These are phyloP conservation scores for Amblyjoppa fuscipennis DNA, from an alignment of 2,888 invertebrate species.

Conservation along the genomic window DNA sequence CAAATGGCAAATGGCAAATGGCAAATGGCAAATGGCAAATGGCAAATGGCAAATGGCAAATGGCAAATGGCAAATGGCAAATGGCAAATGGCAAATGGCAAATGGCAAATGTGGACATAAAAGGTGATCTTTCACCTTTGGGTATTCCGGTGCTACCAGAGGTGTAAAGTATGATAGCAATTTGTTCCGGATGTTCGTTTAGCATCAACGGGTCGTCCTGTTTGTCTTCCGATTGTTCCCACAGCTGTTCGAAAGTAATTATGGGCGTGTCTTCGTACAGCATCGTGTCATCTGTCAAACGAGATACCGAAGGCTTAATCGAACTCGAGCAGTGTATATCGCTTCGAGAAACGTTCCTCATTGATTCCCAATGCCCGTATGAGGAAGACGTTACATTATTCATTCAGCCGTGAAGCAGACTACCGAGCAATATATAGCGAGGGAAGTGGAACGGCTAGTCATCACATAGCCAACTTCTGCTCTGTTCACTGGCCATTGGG, in stretches of 20 bases:
- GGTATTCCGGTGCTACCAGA: constrained; percentile 96
- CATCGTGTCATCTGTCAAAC: constrained; percentile 72
- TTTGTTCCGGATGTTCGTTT: constrained; percentile 85
- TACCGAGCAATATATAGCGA: neutral
- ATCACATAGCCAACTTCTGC: neutral
- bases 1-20: no score
- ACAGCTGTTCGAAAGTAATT: constrained; percentile 86
- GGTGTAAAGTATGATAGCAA: constrained; percentile 92
- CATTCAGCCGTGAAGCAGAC: constrained; percentile 22
- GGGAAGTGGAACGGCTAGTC: neutral
- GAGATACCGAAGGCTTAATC: neutral
- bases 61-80: no score
- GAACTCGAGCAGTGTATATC: neutral
- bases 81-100: no score
- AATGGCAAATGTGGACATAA: neutral
- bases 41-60: no score
- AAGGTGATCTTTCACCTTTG: constrained; percentile 87
- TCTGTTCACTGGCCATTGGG: neutral
- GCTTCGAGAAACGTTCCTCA: neutral
- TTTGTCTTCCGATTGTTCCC: constrained; percentile 85
- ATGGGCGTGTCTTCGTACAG: constrained; percentile 77
- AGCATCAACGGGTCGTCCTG: constrained; percentile 84
- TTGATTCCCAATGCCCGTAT: neutral
- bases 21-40: no score
- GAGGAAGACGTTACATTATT: constrained; percentile 22